Conservation (phyloP, 2,888 invertebrate genomes). For the Caenorhabditis sp. region DNA sequence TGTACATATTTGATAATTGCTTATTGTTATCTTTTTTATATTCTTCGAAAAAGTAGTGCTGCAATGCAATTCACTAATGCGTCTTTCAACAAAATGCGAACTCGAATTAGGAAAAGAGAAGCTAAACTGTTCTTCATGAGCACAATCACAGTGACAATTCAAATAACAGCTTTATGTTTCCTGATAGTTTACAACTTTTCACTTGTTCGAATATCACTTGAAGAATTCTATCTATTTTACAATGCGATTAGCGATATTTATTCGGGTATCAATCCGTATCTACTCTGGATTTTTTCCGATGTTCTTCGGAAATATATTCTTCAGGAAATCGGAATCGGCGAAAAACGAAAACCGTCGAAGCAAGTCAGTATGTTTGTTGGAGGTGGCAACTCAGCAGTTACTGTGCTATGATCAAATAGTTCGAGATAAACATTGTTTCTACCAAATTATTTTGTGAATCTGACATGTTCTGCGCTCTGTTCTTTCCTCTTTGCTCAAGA, state of each 20-base stretch:
- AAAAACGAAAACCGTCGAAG: neutral
- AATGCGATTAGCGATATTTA: neutral
- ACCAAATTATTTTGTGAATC: too few relatives aligned
- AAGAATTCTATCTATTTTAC: neutral
- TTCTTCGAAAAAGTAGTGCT: neutral
- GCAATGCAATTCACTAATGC: neutral
- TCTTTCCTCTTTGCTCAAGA: too few relatives aligned
- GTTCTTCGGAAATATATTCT: neutral
- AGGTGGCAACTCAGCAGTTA: neutral
- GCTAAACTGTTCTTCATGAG: neutral
- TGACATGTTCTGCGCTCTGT: too few relatives aligned
- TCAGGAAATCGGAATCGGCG: neutral
- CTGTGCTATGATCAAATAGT: neutral
- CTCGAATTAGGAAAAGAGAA: neutral
- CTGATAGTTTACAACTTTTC: neutral
- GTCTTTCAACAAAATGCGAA: neutral
- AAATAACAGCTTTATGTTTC: neutral
- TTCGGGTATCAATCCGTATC: constrained; percentile 1
- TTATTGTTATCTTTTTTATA: constrained; percentile 5
- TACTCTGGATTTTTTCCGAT: constrained; percentile 4
- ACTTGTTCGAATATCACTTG: neutral
- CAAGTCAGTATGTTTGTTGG: neutral
- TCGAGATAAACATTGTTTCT: too few relatives aligned
- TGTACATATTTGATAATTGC: constrained; percentile 1
- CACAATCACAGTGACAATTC: neutral